These are phyloP conservation scores for Homalodisca vitripennis DNA, from an alignment of 1,140 invertebrate genomes.

Conservation along the genomic window DNA sequence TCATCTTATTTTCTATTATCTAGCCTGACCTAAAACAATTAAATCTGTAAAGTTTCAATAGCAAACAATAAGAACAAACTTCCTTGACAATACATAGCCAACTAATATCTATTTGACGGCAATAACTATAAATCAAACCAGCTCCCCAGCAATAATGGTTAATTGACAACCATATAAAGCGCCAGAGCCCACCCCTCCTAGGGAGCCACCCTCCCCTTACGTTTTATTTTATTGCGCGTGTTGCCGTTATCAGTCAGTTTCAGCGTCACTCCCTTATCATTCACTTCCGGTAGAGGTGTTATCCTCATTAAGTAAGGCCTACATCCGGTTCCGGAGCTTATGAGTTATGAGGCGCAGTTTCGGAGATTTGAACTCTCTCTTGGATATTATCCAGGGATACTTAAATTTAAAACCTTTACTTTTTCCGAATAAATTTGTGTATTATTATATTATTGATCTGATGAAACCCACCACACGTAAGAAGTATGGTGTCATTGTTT, in stretches of 20 bases:
- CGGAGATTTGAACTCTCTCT: too few species aligned
- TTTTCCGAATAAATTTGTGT: too few species aligned
- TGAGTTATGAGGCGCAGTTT: neutral
- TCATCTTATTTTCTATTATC: too few species aligned
- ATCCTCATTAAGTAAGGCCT: neutral
- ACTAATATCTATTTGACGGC: slow-evolving; percentile 19
- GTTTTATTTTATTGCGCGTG: neutral
- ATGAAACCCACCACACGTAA: too few species aligned
- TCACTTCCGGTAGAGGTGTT: slow-evolving; percentile 12
- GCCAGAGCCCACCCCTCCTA: neutral
- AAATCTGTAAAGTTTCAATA: too few species aligned
- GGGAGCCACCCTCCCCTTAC: neutral
- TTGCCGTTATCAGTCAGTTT: neutral
- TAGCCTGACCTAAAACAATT: too few species aligned
- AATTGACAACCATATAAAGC: slow-evolving; percentile 13
- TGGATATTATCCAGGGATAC: too few species aligned
- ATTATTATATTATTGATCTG: too few species aligned
- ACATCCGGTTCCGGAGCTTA: neutral
- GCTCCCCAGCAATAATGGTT: slow-evolving; percentile 12
- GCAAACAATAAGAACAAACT: too few species aligned
- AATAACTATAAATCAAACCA: neutral
- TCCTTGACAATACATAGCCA: neutral
- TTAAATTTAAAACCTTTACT: too few species aligned
- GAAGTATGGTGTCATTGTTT: too few species aligned
- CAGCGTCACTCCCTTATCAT: slow-evolving; percentile 5